These are phyloP conservation scores for Phycodurus eques DNA, from an alignment of 2,113 vertebrate genomes.

Conservation along the genomic window DNA sequence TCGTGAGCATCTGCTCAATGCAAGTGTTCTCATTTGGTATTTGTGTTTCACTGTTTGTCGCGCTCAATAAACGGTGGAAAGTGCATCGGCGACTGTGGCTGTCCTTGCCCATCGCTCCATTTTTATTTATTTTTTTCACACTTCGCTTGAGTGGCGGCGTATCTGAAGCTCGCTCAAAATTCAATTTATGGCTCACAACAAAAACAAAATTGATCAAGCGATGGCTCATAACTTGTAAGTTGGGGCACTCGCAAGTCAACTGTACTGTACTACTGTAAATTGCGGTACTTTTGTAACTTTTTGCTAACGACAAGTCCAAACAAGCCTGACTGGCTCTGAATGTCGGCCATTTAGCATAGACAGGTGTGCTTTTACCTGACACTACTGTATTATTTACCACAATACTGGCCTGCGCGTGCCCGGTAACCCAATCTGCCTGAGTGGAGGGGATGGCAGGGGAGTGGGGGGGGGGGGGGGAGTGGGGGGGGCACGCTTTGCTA, in stretches of 20 bases:
- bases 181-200: no score
- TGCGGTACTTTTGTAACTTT: background rate
- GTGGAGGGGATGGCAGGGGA: background rate
- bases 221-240: background rate
- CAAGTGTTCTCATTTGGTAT: no score
- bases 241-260: background rate
- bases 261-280: background rate
- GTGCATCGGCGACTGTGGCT: no score
- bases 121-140: no score
- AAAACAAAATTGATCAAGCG: background rate
- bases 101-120: no score
- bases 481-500: slow-evolving; percentile 33
- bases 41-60: no score
- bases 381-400: slow-evolving; percentile 5
- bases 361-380: slow-evolving; percentile 16
- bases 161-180: no score
- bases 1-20: no score
- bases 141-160: no score
- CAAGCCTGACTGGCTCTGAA: background rate
- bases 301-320: slow-evolving; percentile 37
- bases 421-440: slow-evolving; percentile 67
- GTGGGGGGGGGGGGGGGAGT: background rate
- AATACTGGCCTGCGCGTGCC: slow-evolving; percentile 48
- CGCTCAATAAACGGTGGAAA: no score
- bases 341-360: background rate